Evolutionary conservation across 2,113 vertebrate species (phyloP).

Genomic region (Syngnathus typhle): DNA sequence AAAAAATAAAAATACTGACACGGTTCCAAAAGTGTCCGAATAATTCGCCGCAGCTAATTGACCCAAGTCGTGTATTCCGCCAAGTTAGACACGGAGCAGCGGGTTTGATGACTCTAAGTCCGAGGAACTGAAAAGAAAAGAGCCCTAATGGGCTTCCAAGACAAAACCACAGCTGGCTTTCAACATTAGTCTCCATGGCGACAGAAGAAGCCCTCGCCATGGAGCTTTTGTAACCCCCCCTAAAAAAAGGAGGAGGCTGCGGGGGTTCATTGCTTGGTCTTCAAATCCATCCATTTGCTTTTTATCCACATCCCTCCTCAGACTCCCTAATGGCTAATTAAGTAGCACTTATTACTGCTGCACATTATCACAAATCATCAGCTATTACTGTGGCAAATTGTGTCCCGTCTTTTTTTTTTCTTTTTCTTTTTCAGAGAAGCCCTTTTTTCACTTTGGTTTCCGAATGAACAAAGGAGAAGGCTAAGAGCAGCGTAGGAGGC

Average conservation of each 20-base stretch:
- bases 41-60: slow-evolving; percentile 40
- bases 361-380: slow-evolving; percentile 61
- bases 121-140: slow-evolving; percentile 41
- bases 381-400: slow-evolving; percentile 51
- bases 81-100: slow-evolving; percentile 40
- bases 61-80: slow-evolving; percentile 35
- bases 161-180: slow-evolving; percentile 71
- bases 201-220: slow-evolving; percentile 55
- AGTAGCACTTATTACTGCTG: slow-evolving; percentile 57
- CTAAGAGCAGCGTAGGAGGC: slow-evolving; percentile 19
- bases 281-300: slow-evolving; percentile 46
- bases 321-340: slow-evolving; percentile 64
- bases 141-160: slow-evolving; percentile 58
- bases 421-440: slow-evolving; percentile 18
- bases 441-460: slow-evolving; percentile 24
- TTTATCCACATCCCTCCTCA: slow-evolving; percentile 50
- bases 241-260: slow-evolving; percentile 22
- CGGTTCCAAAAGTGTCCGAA: slow-evolving; percentile 26
- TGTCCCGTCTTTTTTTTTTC: slow-evolving; percentile 10
- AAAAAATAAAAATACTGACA: slow-evolving; percentile 21
- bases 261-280: slow-evolving; percentile 58
- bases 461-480: slow-evolving; percentile 29
- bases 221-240: slow-evolving; percentile 48
- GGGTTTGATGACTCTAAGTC: slow-evolving; percentile 36
- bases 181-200: slow-evolving; percentile 66